Base-by-base conservation (phyloP, 2,888 invertebrate genomes). In the Ommatoiulus sabulosus region DNA sequence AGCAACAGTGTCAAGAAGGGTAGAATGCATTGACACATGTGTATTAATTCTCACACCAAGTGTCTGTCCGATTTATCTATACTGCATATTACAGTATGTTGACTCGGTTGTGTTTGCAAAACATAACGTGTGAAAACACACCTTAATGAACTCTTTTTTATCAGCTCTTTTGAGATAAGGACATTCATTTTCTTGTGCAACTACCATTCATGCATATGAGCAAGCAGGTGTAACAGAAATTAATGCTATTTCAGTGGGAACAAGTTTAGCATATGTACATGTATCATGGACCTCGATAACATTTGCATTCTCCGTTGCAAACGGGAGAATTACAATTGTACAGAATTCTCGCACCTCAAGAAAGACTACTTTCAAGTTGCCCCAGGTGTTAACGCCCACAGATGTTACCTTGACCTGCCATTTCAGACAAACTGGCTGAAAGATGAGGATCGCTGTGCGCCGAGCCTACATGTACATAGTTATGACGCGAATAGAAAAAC, bases 401-500 rank as follows among this genome's bases (percentile, higher is more conserved):
- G 63, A 63, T 20, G n/a, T n/a, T 63, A 17, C 63, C n/a, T 63
- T 63, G 63, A 63, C 63, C 63, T 63, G 63, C n/a, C n/a, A 63
- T 57, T 57, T 57, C 63, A 20, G 63, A 1, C 63, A 63, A n/a
- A 6, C 20, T n/a, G 17, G 63, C 63, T 7, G 63, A 6, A 52
- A 63, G 20, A 63, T 63, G 63, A 63, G 20, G 63, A 63, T 63
- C 63, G n/a, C 20, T 17, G 20, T 20, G 15, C 15, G n/a, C 15
- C 17, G 3, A n/a, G 63, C 63, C 63, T 63, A 63, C n/a, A 17
- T n/a, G 6, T 17, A 63, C 6, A 63, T n/a, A 63, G 17, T 63
- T n/a, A n/a, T n/a, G n/a, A n/a, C n/a, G n/a, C n/a, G 52, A 52
- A 63, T 63, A 63, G 52, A 63, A 63, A 63, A 63, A 63, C 63